These are phyloP conservation scores for Ceyx melanurus DNA, from an alignment of 2,113 vertebrate genomes.

Conservation along the genomic window DNA sequence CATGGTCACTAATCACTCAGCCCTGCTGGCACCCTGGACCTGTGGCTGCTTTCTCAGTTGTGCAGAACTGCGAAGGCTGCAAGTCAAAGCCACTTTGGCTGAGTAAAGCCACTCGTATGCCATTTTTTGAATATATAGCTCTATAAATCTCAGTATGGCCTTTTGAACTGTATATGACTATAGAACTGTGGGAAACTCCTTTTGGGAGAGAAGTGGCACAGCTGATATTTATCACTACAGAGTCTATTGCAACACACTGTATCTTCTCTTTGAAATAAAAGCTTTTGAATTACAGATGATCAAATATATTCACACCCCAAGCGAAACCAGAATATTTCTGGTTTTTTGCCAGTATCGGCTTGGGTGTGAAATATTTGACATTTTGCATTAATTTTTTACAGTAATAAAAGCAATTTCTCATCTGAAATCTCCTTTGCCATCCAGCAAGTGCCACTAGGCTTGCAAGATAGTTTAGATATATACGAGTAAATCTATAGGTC, in stretches of 20 bases:
- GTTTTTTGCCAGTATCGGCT: conserved; percentile 54
- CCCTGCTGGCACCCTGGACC: background rate
- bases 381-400: conserved; percentile 58
- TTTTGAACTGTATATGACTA: conserved; percentile 55
- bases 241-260: conserved; percentile 62
- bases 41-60: background rate
- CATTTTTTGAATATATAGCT: conserved; percentile 21
- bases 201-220: conserved; percentile 58
- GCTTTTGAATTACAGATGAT: conserved; percentile 63
- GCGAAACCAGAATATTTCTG: conserved; percentile 59
- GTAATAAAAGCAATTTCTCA: conserved; percentile 50
- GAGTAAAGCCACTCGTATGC: background rate
- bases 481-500: background rate
- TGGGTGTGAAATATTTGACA: conserved; percentile 56
- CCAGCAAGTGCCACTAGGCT: background rate
- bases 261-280: conserved; percentile 60
- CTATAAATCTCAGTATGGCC: conserved; percentile 51
- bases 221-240: conserved; percentile 64
- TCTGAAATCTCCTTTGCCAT: conserved; percentile 29
- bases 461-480: background rate
- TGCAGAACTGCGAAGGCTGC: background rate
- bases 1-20: background rate
- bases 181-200: conserved; percentile 68
- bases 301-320: conserved; percentile 59
- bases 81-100: background rate